phyloP scores from a whole-genome alignment of 2,113 vertebrate species.

The Silurus meridionalis region DNA sequence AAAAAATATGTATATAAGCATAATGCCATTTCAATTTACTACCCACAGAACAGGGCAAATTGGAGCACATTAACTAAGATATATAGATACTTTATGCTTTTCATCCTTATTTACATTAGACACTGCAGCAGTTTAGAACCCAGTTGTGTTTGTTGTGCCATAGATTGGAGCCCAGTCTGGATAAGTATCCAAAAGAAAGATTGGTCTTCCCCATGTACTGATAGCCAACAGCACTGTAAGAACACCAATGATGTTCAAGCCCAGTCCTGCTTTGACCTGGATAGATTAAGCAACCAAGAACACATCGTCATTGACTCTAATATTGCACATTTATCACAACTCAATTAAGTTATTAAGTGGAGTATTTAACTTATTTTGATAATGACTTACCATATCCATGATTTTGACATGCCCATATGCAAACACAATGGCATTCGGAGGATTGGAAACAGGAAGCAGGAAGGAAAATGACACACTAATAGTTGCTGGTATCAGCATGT shows the following conservation, averaged over 20 bases:
- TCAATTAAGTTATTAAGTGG: not conserved
- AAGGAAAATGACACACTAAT: conserved; percentile 90
- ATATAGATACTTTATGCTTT: not conserved
- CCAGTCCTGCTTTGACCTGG: conserved; percentile 92
- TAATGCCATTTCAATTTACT: not conserved
- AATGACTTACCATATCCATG: conserved; percentile 85
- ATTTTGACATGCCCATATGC: conserved; percentile 83
- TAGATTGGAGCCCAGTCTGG: conserved; percentile 79
- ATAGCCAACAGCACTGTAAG: conserved; percentile 81
- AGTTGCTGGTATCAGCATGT: conserved; percentile 85
- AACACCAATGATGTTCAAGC: conserved; percentile 84
- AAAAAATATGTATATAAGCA: not conserved
- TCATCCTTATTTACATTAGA: not conserved
- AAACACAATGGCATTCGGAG: conserved; percentile 89
- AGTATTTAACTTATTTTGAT: not conserved
- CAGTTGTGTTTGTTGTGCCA: conserved; percentile 33
- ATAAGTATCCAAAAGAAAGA: conserved; percentile 82
- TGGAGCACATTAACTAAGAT: not conserved
- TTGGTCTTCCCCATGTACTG: conserved; percentile 80
- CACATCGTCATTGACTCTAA: not conserved
- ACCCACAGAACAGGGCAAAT: not conserved
- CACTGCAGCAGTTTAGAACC: conserved; percentile 34
- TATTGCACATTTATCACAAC: not conserved
- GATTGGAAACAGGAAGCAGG: conserved; percentile 88
- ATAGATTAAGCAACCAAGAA: conserved; percentile 40